Conservation (phyloP, 1,140 invertebrate genomes). For the Galleria mellonella region DNA sequence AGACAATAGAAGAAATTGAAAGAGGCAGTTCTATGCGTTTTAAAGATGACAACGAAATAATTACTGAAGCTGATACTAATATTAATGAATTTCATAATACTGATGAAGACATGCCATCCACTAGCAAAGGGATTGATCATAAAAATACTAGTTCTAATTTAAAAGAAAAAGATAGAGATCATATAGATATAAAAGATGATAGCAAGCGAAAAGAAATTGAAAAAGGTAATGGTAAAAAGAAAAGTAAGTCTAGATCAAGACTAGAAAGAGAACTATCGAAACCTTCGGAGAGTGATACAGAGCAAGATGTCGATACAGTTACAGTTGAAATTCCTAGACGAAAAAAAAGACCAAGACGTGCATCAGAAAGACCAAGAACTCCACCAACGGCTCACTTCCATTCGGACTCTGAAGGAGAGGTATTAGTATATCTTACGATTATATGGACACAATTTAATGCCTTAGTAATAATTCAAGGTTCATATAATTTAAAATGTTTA, state of each 20-base stretch:
- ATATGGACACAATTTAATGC: not conserved
- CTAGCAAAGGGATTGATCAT: constrained; percentile 26
- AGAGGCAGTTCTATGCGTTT: constrained; percentile 46
- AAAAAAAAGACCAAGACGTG: constrained; percentile 55
- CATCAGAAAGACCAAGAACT: constrained; percentile 61
- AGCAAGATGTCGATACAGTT: constrained; percentile 64
- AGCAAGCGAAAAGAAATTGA: constrained; percentile 46
- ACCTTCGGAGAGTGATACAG: constrained; percentile 69
- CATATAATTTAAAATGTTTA: too few species aligned
- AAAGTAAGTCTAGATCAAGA: constrained; percentile 60
- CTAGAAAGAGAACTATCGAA: constrained; percentile 70
- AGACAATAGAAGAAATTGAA: constrained; percentile 67
- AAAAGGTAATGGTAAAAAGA: constrained; percentile 48
- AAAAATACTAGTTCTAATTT: constrained; percentile 32
- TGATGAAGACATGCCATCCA: constrained; percentile 22
- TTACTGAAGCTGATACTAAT: not conserved
- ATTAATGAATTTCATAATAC: not conserved
- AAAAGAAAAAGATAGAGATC: constrained; percentile 51
- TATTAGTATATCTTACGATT: constrained; percentile 11
- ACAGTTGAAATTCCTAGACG: constrained; percentile 70
- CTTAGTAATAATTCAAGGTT: not conserved
- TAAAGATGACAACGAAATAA: constrained; percentile 30
- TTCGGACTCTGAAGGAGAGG: constrained; percentile 63
- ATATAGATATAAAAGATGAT: constrained; percentile 53
- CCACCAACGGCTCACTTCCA: constrained; percentile 47